These are phyloP conservation scores for Clitarchus hookeri DNA, from an alignment of 2,888 invertebrate genomes.

Conservation along the genomic window DNA sequence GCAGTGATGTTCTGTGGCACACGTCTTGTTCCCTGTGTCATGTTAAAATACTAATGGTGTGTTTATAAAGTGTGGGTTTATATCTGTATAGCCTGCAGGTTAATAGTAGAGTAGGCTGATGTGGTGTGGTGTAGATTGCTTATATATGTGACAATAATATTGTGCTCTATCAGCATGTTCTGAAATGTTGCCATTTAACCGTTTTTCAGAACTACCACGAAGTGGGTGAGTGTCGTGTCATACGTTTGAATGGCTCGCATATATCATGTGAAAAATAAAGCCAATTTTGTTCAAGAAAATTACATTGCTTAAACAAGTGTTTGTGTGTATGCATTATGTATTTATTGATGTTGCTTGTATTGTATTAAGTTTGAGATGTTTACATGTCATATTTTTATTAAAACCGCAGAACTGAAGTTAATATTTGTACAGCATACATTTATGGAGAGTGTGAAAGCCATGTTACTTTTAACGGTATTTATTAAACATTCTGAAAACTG, in stretches of 20 bases:
- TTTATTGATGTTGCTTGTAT: constrained; percentile 10
- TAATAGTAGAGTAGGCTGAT: background rate
- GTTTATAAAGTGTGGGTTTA: background rate
- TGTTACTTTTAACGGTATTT: background rate
- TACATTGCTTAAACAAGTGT: background rate
- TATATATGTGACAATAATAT: constrained; percentile 31
- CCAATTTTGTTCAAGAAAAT: background rate
- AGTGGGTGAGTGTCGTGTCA: background rate
- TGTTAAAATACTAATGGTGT: constrained; percentile 10
- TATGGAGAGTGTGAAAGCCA: background rate
- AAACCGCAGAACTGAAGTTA: background rate
- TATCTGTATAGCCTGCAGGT: background rate
- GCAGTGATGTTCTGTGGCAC: background rate
- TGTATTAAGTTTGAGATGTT: constrained; percentile 8
- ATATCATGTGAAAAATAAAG: background rate
- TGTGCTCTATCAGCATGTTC: constrained; percentile 10
- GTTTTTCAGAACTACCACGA: background rate
- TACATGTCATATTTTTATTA: constrained; percentile 9
- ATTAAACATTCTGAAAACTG: background rate
- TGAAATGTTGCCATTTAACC: constrained; percentile 8
- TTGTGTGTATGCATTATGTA: background rate
- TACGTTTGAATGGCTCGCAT: background rate
- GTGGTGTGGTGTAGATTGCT: constrained; percentile 28
- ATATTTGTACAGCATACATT: background rate
- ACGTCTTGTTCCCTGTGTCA: background rate